A percentile compares a stretch with the other conserved stretches of the same genome.
Conservation (phyloP, 2,888 invertebrate genomes). For the Ditylenchus weischeri region DNA sequence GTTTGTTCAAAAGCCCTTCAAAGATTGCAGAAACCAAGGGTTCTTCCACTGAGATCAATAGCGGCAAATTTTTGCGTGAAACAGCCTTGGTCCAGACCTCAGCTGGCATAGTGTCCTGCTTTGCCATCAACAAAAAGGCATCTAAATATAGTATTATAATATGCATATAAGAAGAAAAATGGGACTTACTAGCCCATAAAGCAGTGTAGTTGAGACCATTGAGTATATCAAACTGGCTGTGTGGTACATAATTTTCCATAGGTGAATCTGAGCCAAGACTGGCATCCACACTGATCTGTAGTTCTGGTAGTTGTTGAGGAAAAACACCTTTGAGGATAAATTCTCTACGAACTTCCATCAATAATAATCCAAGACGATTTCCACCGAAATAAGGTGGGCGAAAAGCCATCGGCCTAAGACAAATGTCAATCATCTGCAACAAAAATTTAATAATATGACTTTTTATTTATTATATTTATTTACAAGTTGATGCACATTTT, state of each 20-base stretch:
- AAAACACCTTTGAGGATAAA: constrained; percentile 47
- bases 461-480: no score
- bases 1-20: constrained; percentile 15
- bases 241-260: constrained; percentile 49
- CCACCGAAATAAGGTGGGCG: constrained; percentile 57
- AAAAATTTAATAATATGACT: background rate
- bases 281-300: constrained; percentile 45
- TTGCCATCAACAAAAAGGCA: constrained; percentile 46
- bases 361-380: constrained; percentile 54
- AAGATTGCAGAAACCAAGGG: constrained; percentile 3
- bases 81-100: constrained; percentile 17
- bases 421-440: constrained; percentile 47
- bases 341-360: constrained; percentile 57
- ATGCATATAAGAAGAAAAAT: background rate
- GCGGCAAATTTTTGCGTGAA: constrained; percentile 6
- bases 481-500: no score
- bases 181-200: constrained; percentile 42
- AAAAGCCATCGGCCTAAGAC: constrained; percentile 50
- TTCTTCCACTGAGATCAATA: constrained; percentile 22
- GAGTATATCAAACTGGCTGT: constrained; percentile 46
- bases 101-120: constrained; percentile 19
- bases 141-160: constrained; percentile 35
- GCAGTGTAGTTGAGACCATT: constrained; percentile 43
- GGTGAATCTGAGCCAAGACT: constrained; percentile 55
- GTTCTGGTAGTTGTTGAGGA: constrained; percentile 51